Percentiles rank a stretch among this genome's conserved stretches.
Evolutionary conservation across 2,888 invertebrate species (phyloP).

Genomic region (Sphaerophoria taeniata): DNA sequence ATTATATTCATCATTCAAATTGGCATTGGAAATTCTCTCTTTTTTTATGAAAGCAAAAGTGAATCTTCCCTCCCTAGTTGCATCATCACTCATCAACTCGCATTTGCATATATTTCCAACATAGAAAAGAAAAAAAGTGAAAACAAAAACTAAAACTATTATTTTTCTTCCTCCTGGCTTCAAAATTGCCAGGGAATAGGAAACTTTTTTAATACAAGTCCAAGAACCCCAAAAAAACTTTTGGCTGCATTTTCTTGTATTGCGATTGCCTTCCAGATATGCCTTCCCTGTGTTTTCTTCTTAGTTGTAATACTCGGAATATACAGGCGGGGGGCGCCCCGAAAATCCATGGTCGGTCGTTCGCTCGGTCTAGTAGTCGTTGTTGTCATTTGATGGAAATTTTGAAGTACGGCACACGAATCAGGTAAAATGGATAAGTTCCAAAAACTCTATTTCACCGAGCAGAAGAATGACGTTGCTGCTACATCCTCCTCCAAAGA

Average conservation of each 20-base stretch:
- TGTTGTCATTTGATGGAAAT: conserved; percentile 1
- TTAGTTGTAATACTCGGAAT: background rate
- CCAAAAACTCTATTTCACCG: conserved; percentile 48
- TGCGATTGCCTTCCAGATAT: too few relatives aligned
- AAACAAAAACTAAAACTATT: too few relatives aligned
- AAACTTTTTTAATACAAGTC: conserved; percentile 58
- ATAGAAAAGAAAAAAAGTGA: background rate
- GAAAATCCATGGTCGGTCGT: conserved; percentile 7
- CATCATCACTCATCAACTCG: too few relatives aligned
- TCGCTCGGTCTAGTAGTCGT: background rate
- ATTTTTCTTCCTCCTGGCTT: background rate
- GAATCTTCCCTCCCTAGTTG: too few relatives aligned
- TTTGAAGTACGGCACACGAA: conserved; percentile 15
- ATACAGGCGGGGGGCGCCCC: conserved; percentile 8
- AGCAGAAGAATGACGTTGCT: too few relatives aligned
- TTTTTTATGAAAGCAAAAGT: too few relatives aligned
- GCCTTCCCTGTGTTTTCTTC: conserved; percentile 6
- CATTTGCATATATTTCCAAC: too few relatives aligned
- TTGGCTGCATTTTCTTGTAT: conserved; percentile 27
- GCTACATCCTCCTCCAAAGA: conserved; percentile 10
- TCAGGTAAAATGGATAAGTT: conserved; percentile 50
- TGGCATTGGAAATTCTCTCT: too few relatives aligned
- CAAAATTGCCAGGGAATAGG: background rate
- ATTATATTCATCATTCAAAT: too few relatives aligned
- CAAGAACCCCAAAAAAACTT: conserved; percentile 17